A percentile compares a stretch with the other conserved stretches of the same genome.
Conservation (phyloP, 2,113 vertebrate species). For the Ia io region DNA sequence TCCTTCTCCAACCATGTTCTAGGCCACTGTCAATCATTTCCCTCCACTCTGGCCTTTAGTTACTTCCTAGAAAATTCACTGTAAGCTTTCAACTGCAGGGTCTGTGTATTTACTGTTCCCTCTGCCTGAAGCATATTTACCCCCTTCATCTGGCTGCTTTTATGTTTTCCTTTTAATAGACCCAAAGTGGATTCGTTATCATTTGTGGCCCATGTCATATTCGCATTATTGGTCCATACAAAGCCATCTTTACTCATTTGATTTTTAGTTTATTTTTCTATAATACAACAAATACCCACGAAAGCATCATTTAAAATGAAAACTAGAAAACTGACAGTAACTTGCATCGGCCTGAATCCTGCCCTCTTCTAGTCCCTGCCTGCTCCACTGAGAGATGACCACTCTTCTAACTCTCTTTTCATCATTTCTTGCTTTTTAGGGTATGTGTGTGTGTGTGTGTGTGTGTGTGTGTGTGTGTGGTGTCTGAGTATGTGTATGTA, state of each 20-base stretch:
- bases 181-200: neutral
- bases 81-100: neutral
- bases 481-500: neutral
- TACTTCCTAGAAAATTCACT: neutral
- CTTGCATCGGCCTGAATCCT: neutral
- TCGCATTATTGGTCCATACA: neutral
- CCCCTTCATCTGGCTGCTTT: neutral
- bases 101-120: neutral
- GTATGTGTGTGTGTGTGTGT: neutral
- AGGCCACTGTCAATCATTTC: neutral
- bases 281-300: neutral
- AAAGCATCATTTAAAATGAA: neutral
- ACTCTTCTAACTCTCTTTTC: neutral
- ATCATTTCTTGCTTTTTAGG: neutral
- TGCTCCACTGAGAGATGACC: neutral
- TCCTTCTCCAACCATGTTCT: neutral
- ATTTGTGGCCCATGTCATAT: neutral
- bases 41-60: neutral
- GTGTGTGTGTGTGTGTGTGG: neutral
- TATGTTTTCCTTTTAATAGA: conserved; percentile 23
- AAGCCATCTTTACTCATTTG: neutral
- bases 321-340: neutral
- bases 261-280: neutral
- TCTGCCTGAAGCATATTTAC: neutral
- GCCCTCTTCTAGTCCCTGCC: neutral